phyloP scores from a whole-genome alignment of 2,888 invertebrate species.

The Ectropis crepuscularia region DNA sequence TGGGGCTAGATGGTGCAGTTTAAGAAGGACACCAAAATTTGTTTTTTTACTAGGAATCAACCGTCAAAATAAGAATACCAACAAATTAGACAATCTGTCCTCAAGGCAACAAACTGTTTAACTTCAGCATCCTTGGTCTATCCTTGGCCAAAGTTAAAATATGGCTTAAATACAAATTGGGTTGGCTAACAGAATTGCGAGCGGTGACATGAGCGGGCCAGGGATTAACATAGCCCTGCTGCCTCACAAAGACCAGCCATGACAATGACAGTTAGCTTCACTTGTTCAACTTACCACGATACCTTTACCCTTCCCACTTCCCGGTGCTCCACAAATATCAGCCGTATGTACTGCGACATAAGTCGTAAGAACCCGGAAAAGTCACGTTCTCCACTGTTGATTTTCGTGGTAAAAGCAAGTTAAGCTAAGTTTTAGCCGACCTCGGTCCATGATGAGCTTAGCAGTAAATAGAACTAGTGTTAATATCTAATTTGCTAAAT shows the following conservation, averaged over 20 bases:
- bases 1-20: too few relatives aligned
- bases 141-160: conserved; percentile 32
- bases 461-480: conserved; percentile 59
- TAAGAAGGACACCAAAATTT: too few relatives aligned
- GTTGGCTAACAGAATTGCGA: conserved; percentile 59
- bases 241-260: conserved; percentile 63
- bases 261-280: conserved; percentile 71
- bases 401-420: conserved; percentile 50
- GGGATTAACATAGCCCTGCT: conserved; percentile 64
- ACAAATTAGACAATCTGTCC: neutral
- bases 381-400: conserved; percentile 10
- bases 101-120: neutral
- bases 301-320: conserved; percentile 34
- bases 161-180: conserved; percentile 52
- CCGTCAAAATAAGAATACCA: too few relatives aligned
- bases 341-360: conserved; percentile 30
- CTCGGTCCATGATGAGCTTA: conserved; percentile 60
- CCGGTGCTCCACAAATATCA: conserved; percentile 33
- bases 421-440: conserved; percentile 65
- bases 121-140: conserved; percentile 2
- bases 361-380: conserved; percentile 20
- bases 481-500: conserved; percentile 50
- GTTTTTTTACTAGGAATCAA: too few relatives aligned
- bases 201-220: conserved; percentile 52
- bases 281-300: conserved; percentile 55